phyloP scores from a whole-genome alignment of 2,888 invertebrate genomes.

The Phaonia tiefii region DNA sequence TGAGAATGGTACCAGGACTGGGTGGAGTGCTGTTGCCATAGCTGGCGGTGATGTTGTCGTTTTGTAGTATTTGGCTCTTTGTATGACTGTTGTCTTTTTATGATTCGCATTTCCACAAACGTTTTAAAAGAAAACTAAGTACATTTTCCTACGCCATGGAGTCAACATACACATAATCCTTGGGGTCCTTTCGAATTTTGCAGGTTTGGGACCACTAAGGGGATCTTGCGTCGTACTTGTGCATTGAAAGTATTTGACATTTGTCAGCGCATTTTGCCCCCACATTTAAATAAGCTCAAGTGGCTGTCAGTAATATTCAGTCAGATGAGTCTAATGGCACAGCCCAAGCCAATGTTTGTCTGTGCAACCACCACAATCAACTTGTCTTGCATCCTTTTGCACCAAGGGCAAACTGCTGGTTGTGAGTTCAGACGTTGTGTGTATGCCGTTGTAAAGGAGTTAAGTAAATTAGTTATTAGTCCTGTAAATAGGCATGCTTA shows the following conservation, averaged over 20 bases:
- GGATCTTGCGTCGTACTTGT: conserved; percentile 53
- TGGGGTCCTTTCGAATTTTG: conserved; percentile 63
- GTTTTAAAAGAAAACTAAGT: conserved; percentile 39
- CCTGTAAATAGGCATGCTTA: conserved; percentile 73
- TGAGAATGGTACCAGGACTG: background rate
- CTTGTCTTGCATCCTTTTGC: background rate
- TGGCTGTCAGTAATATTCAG: conserved; percentile 65
- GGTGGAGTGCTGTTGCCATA: background rate
- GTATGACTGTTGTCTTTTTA: conserved; percentile 54
- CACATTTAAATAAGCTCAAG: conserved; percentile 66
- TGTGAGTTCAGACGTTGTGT: background rate
- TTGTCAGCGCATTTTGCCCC: conserved; percentile 71
- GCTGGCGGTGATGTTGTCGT: conserved; percentile 53
- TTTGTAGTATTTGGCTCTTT: conserved; percentile 51
- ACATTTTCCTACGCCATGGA: conserved; percentile 24
- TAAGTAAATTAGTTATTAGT: conserved; percentile 76
- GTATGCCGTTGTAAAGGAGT: conserved; percentile 64
- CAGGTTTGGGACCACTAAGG: conserved; percentile 68
- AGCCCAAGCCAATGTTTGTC: conserved; percentile 13
- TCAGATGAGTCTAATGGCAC: conserved; percentile 58
- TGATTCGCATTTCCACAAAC: conserved; percentile 41
- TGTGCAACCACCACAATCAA: background rate
- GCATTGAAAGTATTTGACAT: conserved; percentile 73
- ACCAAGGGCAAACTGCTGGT: background rate
- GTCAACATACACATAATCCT: conserved; percentile 52